Percentiles rank a stretch among this genome's conserved stretches.
These are phyloP conservation scores for Drosophila paulistorum DNA, from an alignment of 1,140 invertebrate species.

Conservation along the genomic window DNA sequence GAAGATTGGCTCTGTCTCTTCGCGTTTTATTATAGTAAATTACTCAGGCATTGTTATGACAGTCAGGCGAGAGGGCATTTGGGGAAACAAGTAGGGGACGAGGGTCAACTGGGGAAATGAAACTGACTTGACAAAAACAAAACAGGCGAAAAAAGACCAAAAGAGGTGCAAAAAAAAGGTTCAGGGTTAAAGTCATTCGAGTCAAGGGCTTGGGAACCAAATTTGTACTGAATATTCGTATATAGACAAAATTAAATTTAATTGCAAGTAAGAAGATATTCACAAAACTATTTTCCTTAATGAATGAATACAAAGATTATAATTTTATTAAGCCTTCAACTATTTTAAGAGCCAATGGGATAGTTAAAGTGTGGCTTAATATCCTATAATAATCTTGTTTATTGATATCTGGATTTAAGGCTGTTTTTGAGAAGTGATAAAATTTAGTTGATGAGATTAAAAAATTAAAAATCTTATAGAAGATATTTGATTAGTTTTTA, in stretches of 20 bases:
- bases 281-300: too few relatives aligned
- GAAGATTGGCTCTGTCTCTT: constrained; percentile 31
- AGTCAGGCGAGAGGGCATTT: not conserved
- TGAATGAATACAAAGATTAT: not conserved
- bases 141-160: not conserved
- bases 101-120: constrained; percentile 4
- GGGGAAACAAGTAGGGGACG: not conserved
- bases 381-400: too few relatives aligned
- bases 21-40: constrained; percentile 39
- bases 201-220: constrained; percentile 26
- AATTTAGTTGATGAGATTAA: too few relatives aligned
- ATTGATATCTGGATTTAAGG: not conserved
- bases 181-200: constrained; percentile 48
- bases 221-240: not conserved
- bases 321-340: too few relatives aligned
- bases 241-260: too few relatives aligned
- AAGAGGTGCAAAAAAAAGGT: constrained; percentile 11
- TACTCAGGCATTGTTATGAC: constrained; percentile 25
- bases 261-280: too few relatives aligned
- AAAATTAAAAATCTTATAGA: too few relatives aligned
- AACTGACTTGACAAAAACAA: not conserved
- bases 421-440: too few relatives aligned
- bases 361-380: too few relatives aligned
- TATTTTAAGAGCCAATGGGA: too few relatives aligned
- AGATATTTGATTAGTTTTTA: too few relatives aligned